These are phyloP conservation scores for Mamestra brassicae DNA, from an alignment of 2,888 invertebrate species.

Conservation along the genomic window DNA sequence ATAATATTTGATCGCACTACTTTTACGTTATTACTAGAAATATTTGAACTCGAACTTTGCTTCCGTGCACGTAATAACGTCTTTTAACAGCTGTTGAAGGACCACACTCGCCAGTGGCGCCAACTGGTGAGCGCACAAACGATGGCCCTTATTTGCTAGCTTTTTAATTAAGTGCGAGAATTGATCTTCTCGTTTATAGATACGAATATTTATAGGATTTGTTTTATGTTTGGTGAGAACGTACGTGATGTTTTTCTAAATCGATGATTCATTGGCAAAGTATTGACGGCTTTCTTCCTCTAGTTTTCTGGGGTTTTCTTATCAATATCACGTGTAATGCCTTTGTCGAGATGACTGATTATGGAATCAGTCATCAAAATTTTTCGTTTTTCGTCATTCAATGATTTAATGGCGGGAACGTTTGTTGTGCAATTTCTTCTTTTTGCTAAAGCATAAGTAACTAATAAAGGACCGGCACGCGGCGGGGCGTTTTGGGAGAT, in stretches of 20 bases:
- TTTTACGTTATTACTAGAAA: too few species aligned
- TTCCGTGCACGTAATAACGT: too few species aligned
- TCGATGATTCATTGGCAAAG: neutral
- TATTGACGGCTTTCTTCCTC: neutral
- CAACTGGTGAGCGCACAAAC: too few species aligned
- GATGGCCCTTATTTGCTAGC: too few species aligned
- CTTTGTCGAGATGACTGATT: neutral
- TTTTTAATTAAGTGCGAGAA: too few species aligned
- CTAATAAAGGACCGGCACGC: too few species aligned
- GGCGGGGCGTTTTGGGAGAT: neutral
- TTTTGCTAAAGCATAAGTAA: neutral
- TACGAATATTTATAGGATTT: neutral
- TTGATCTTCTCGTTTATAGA: too few species aligned
- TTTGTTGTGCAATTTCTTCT: neutral
- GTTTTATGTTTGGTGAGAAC: neutral
- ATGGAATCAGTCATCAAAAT: neutral
- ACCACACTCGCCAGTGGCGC: too few species aligned
- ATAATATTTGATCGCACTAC: too few species aligned
- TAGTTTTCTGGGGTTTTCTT: neutral
- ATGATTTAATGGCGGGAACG: neutral
- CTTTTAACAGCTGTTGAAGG: too few species aligned
- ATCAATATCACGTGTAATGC: neutral
- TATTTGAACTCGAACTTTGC: too few species aligned
- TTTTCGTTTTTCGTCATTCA: neutral
- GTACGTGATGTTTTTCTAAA: neutral